Evolutionary conservation across 2,113 vertebrate species (phyloP).

Genomic region (Poecilia latipinna): DNA sequence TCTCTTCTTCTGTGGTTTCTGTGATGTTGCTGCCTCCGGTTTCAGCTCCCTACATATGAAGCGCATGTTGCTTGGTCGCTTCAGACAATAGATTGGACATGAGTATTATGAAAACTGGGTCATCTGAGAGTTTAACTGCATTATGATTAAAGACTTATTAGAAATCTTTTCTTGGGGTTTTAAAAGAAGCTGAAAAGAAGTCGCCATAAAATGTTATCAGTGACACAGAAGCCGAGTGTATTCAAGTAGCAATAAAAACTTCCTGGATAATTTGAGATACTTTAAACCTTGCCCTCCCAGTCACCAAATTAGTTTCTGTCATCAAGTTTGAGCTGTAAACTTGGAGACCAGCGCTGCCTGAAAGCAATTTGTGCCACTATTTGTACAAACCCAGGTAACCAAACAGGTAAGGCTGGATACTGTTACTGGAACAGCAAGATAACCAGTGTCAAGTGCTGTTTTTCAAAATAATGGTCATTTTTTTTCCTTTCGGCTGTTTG

Average conservation of each 20-base stretch:
- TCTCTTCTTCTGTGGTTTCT: neutral
- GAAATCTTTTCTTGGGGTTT: neutral
- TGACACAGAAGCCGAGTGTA: neutral
- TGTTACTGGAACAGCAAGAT: conserved; percentile 16
- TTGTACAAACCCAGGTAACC: neutral
- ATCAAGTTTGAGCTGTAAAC: neutral
- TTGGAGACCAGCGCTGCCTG: neutral
- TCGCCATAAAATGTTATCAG: conserved; percentile 20
- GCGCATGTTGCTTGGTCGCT: conserved; percentile 10
- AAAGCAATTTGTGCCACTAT: neutral
- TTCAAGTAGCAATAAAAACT: neutral
- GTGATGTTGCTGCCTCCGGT: neutral
- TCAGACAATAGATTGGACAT: conserved; percentile 34
- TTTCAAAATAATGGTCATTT: neutral
- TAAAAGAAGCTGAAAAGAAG: conserved; percentile 3
- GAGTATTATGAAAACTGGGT: conserved; percentile 55
- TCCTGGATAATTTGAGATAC: neutral
- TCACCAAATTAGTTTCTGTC: neutral
- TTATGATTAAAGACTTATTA: neutral
- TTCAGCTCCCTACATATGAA: conserved; percentile 13
- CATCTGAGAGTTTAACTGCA: conserved; percentile 23
- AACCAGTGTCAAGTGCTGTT: neutral
- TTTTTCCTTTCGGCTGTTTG: neutral
- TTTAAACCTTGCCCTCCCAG: neutral
- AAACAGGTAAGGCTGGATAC: conserved; percentile 40